Base-by-base conservation (phyloP, 2,888 invertebrate genomes). In the Podotricha telesiphe region DNA sequence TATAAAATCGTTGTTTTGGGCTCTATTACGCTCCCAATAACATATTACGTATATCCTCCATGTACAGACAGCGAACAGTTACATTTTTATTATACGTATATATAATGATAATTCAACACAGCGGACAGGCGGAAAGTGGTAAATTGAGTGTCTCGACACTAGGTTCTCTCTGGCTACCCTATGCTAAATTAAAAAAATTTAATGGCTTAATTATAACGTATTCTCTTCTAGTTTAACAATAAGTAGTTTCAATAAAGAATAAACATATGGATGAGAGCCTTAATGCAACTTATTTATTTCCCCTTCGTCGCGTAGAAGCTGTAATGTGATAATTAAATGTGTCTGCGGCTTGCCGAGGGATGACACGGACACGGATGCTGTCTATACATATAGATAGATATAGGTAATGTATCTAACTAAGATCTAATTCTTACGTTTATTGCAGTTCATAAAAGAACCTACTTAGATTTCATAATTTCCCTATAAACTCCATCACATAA, bases 311-410 rank as follows among this genome's bases (percentile, higher is more conserved):
- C 11, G 42, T 42, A 11, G 42, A 40, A 22, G 48, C 34, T 59
- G 61, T 37, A 55, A 67, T 70, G 45, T 56, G 51, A 58, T 70
- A 67, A 67, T 70, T 70, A 67, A 67, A 64, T 62, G 37, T 56
- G 56, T 50, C 58, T 65, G 59, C 51, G 37, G 64, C 65, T 65
- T 65, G 65, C 51, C 47, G 51, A 37, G 51, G 51, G 68, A 59
- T 65, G 65, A 51, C 28, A 58, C n/a, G n/a, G n/a, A 64, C 34
- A 47, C 47, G 6, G 17, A 47, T 11, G 7, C 13, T 13, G 1
- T 42, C 1, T 42, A 10, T 17, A n/a, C 11, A 53, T 1, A 28
- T 11, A 28, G 28, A 17, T 34, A 34, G 8, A 37, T 6, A 8
- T 37, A 37, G 1, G 10, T 37, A 10, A 37, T 10, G 37, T 37